Conservation (phyloP, 2,797 vertebrate genomes). For the Loris lydekkerianus region DNA sequence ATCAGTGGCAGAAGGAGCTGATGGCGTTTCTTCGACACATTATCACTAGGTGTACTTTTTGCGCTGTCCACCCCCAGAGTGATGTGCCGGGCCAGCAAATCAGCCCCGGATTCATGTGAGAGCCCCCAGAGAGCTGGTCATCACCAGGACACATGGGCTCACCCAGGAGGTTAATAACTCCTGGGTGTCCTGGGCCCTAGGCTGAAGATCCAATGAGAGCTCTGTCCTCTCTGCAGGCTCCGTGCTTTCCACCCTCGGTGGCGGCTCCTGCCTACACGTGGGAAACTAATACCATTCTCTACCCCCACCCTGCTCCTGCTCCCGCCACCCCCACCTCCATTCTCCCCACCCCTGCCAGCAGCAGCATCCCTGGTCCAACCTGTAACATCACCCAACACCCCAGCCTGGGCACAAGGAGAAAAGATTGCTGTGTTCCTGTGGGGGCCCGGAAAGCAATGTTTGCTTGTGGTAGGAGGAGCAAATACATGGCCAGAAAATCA, state of each 20-base stretch:
- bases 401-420: fast-evolving
- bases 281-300: fast-evolving
- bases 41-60: fast-evolving
- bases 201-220: fast-evolving
- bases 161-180: neutral
- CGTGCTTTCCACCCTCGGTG: fast-evolving
- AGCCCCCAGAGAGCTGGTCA: fast-evolving
- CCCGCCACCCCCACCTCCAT: fast-evolving
- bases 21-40: fast-evolving
- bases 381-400: neutral
- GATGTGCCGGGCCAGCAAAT: neutral
- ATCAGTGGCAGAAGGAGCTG: neutral
- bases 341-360: fast-evolving
- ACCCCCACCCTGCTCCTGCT: neutral
- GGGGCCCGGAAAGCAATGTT: neutral
- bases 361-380: neutral
- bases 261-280: fast-evolving
- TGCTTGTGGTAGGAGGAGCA: neutral
- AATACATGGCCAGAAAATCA: neutral
- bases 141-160: fast-evolving
- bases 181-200: neutral
- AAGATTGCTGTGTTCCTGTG: neutral
- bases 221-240: fast-evolving
- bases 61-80: neutral
- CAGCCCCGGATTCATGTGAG: fast-evolving